Base-by-base conservation (phyloP, 2,888 invertebrate genomes). In the Artemia sp. region DNA sequence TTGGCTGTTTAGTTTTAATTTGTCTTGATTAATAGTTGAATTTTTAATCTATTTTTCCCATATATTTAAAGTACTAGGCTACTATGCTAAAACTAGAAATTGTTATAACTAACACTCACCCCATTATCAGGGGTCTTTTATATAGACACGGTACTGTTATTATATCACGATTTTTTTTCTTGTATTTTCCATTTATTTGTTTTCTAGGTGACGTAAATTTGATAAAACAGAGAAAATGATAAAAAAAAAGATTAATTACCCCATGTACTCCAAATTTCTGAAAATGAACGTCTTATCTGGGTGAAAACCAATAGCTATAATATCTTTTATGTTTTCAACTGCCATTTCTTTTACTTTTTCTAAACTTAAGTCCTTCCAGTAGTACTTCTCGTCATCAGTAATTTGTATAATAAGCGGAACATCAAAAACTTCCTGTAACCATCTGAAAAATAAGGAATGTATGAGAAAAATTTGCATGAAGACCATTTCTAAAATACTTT, bases 321-420 rank as follows among this genome's bases (percentile, higher is more conserved):
- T 99, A 77, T 99, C 98, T 79, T 93, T 96, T 2, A 92, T 90
- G 80, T 99, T 99, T 77, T 91, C 90, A 73, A 84, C 82, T 0
- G 92, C 88, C 81, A 97, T 83, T 72, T 78, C 85, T 70, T 89
- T 85, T 0, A 92, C 88, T 73, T 92, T 90, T 74, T 95, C 94
- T 10, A 96, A 78, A 74, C 87, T 87, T 69, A 98, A 81, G 77
- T 96, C 92, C 77, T 89, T 94, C 97, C 98, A 99, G 75, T 98
- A 82, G 7, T 87, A 90, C 78, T 99, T 99, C 78, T 99, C 98
- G 78, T 99, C 98, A 76, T 99, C 98, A 0, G 97, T 97, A 76
- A 99, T 79, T 78, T 99, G 98, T 73, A 99, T 90, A 1, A 99
- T 87, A 24, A 98, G 80, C 0, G 96, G 95, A 3, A 96, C 94